These are phyloP conservation scores for Lepidocyrtoides sp. DNA, from an alignment of 2,888 invertebrate species.

Conservation along the genomic window DNA sequence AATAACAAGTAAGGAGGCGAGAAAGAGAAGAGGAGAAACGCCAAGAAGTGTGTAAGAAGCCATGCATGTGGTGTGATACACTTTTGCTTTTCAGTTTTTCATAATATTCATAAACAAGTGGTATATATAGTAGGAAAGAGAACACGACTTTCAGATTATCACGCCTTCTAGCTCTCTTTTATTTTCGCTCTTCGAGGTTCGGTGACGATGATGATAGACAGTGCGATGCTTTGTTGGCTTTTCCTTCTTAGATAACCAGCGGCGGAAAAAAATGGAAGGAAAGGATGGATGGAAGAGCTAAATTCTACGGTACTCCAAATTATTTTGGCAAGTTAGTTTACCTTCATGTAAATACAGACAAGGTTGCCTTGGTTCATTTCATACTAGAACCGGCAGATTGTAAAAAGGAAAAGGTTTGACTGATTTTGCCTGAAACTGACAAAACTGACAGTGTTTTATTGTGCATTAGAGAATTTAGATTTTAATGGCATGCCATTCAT, in stretches of 20 bases:
- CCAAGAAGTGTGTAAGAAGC: background rate
- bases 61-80: background rate
- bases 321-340: background rate
- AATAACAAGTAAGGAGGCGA: background rate
- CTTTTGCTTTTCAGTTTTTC: background rate
- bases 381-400: no score
- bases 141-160: background rate
- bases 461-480: background rate
- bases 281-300: background rate
- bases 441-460: background rate
- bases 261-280: background rate
- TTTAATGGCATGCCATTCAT: background rate
- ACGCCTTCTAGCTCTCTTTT: background rate
- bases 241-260: background rate
- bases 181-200: background rate
- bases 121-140: background rate
- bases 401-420: no score
- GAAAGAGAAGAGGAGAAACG: background rate
- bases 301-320: background rate
- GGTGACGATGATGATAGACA: background rate
- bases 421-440: background rate
- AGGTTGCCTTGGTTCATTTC: background rate
- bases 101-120: slow-evolving; percentile 3
- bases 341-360: background rate
- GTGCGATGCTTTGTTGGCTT: slow-evolving; percentile 16